phyloP scores from a whole-genome alignment of 1,140 invertebrate species.

The Helicoverpa zea region DNA sequence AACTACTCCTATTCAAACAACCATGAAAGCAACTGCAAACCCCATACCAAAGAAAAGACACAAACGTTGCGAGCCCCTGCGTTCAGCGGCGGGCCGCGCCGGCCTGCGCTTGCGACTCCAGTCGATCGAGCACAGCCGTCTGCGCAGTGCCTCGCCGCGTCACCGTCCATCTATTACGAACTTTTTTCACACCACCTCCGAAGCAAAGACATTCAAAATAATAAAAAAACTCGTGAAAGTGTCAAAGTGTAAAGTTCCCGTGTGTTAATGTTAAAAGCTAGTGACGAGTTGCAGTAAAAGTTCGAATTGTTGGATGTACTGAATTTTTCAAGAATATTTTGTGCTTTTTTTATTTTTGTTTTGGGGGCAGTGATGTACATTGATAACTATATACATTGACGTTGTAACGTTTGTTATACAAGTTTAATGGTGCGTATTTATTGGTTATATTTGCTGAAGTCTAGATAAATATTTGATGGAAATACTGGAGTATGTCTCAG shows the following conservation, averaged over 20 bases:
- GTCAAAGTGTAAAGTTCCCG: conserved; percentile 50
- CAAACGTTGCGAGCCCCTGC: conserved; percentile 50
- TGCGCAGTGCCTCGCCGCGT: conserved; percentile 41
- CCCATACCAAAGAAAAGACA: too few species aligned
- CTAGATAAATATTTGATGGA: conserved; percentile 39
- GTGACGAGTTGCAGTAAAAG: conserved; percentile 81
- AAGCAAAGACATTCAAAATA: conserved; percentile 31
- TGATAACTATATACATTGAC: conserved; percentile 35
- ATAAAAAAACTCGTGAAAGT: conserved; percentile 50
- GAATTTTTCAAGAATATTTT: conserved; percentile 51
- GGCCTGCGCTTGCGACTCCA: conserved; percentile 80
- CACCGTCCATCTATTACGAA: conserved; percentile 63
- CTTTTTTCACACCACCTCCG: conserved; percentile 54
- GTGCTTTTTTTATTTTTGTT: conserved; percentile 35
- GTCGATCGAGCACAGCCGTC: conserved; percentile 51
- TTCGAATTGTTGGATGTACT: conserved; percentile 70
- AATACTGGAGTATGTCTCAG: conserved; percentile 15
- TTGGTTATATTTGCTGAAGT: conserved; percentile 35
- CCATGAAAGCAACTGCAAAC: neutral
- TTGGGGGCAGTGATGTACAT: neutral
- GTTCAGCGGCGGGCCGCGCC: conserved; percentile 62
- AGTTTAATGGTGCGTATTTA: conserved; percentile 45
- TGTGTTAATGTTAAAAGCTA: conserved; percentile 63
- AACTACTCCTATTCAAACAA: too few species aligned
- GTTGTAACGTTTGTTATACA: conserved; percentile 12